These are phyloP conservation scores for Rhagium mordax DNA, from an alignment of 2,888 invertebrate species.

Conservation along the genomic window DNA sequence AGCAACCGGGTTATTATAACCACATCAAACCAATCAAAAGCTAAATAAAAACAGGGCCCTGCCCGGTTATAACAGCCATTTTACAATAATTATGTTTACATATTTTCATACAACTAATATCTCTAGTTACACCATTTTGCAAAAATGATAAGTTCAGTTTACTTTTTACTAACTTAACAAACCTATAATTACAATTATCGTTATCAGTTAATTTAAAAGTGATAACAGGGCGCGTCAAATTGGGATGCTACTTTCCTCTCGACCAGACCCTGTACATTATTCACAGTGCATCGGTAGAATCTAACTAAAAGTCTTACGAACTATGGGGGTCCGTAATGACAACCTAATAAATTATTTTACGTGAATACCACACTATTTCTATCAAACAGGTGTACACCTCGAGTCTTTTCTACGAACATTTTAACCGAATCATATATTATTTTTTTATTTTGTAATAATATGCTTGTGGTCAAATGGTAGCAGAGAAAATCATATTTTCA, in stretches of 20 bases:
- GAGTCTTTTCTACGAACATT: no score
- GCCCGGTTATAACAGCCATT: constrained; percentile 62
- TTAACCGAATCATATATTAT: no score
- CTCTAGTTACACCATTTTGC: constrained; percentile 44
- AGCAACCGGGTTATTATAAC: constrained; percentile 61
- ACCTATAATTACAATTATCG: background rate
- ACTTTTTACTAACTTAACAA: constrained; percentile 3
- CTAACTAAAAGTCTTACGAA: constrained; percentile 3
- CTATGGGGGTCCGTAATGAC: background rate
- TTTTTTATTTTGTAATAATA: no score
- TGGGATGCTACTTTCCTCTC: background rate
- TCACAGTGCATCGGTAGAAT: background rate
- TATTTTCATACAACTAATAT: constrained; percentile 42
- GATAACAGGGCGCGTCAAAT: background rate
- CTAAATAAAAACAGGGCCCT: constrained; percentile 45
- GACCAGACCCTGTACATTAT: background rate
- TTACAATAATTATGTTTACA: constrained; percentile 61
- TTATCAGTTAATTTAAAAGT: background rate
- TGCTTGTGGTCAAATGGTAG: no score
- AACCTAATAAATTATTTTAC: background rate
- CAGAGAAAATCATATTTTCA: no score
- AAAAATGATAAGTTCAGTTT: background rate
- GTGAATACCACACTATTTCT: no score
- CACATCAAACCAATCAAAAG: constrained; percentile 61
- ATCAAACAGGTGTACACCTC: no score